Conservation (phyloP, 2,113 vertebrate genomes). For the Dipodomys spectabilis region DNA sequence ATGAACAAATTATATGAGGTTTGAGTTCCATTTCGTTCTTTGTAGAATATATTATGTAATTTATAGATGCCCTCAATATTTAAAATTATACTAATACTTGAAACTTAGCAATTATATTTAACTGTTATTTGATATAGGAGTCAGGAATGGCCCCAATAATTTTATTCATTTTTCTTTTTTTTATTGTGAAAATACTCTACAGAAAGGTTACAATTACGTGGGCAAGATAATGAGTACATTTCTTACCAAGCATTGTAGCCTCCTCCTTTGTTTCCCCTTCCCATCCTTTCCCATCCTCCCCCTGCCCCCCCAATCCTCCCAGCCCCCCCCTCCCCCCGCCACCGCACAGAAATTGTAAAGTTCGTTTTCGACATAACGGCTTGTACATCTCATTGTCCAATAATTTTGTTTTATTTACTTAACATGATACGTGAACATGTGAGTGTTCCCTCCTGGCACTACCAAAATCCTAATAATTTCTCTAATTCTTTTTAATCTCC, state of each 20-base stretch:
- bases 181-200: no score
- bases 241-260: no score
- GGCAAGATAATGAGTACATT: no score
- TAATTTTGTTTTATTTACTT: no score
- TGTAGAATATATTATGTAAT: not conserved
- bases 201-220: no score
- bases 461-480: not conserved
- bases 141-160: not conserved
- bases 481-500: not conserved
- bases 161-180: no score
- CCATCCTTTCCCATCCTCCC: no score
- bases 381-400: not conserved
- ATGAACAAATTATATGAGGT: not conserved
- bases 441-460: not conserved
- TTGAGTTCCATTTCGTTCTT: not conserved
- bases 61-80: not conserved
- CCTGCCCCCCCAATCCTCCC: no score
- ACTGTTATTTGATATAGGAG: not conserved
- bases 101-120: conserved; percentile 21
- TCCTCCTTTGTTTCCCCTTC: no score
- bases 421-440: not conserved
- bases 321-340: no score
- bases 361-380: not conserved
- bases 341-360: no score
- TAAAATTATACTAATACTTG: not conserved